Conservation (phyloP, 2,797 vertebrate genomes). For the Odontamblyopus rebecca region DNA sequence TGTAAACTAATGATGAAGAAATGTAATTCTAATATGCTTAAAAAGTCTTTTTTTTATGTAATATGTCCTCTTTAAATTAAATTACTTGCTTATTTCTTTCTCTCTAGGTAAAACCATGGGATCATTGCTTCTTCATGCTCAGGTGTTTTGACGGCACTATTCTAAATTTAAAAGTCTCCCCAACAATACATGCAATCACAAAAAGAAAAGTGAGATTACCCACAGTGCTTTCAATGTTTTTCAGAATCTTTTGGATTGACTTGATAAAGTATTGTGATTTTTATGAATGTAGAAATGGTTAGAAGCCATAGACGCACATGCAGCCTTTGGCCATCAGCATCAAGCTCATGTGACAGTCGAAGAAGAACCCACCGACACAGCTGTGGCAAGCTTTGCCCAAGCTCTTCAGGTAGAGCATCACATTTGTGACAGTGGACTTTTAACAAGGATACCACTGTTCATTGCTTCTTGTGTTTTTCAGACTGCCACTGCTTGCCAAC, state of each 20-base stretch:
- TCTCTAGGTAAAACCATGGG: constrained; percentile 85
- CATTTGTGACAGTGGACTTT: background rate
- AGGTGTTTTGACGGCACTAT: constrained; percentile 86
- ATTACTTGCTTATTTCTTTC: constrained; percentile 22
- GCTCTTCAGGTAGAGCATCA: constrained; percentile 77
- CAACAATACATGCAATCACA: constrained; percentile 72
- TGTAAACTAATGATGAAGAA: too few relatives aligned
- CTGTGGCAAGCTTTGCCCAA: constrained; percentile 73
- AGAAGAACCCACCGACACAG: constrained; percentile 57
- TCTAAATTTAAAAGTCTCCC: constrained; percentile 86
- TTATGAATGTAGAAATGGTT: constrained; percentile 82
- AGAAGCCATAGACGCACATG: constrained; percentile 87
- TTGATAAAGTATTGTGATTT: constrained; percentile 16
- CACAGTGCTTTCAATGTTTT: background rate
- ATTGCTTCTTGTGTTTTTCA: constrained; percentile 47
- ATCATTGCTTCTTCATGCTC: constrained; percentile 86
- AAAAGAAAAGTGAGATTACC: constrained; percentile 83
- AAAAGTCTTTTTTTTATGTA: too few relatives aligned
- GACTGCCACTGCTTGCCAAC: constrained; percentile 81
- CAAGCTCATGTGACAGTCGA: constrained; percentile 74
- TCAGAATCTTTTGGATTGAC: background rate
- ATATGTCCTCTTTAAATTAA: background rate
- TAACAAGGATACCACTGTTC: constrained; percentile 2
- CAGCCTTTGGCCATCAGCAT: constrained; percentile 83
- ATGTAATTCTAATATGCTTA: too few relatives aligned